A percentile compares a stretch with the other conserved stretches of the same genome.
These are phyloP conservation scores for Camelus bactrianus DNA, from an alignment of 2,113 vertebrate species.

Conservation along the genomic window DNA sequence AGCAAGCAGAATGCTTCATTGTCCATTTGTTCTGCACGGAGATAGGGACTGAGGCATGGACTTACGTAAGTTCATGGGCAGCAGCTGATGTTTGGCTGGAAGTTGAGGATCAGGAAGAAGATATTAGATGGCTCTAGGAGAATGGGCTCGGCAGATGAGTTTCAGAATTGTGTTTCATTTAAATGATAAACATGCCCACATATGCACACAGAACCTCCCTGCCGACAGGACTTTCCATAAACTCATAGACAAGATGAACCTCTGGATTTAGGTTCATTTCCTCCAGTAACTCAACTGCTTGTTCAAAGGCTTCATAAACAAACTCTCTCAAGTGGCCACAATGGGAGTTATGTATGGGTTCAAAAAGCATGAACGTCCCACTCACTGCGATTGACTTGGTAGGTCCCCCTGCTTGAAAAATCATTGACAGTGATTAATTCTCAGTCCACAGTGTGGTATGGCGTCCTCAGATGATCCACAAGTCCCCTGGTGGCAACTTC, in stretches of 20 bases:
- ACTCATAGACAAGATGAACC: background rate
- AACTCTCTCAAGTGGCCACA: background rate
- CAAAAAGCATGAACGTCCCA: background rate
- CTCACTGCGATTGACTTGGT: background rate
- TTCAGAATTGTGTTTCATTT: background rate
- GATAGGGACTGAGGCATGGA: background rate
- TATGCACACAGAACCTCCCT: accelerated
- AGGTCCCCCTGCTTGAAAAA: background rate
- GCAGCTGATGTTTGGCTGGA: background rate
- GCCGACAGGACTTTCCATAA: background rate
- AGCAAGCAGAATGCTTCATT: background rate
- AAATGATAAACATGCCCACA: background rate
- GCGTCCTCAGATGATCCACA: background rate
- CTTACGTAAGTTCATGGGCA: background rate
- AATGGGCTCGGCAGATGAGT: background rate
- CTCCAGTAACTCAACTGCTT: background rate
- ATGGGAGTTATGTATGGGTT: background rate
- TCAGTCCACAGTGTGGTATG: background rate
- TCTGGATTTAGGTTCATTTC: background rate
- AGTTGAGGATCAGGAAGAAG: background rate
- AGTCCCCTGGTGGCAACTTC: background rate
- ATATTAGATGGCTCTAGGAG: background rate
- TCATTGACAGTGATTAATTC: background rate
- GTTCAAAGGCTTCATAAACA: background rate
- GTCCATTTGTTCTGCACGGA: background rate